A percentile compares a stretch with the other conserved stretches of the same genome.
These are phyloP conservation scores for Lithodes maja DNA, from an alignment of 2,888 invertebrate genomes.

Conservation along the genomic window DNA sequence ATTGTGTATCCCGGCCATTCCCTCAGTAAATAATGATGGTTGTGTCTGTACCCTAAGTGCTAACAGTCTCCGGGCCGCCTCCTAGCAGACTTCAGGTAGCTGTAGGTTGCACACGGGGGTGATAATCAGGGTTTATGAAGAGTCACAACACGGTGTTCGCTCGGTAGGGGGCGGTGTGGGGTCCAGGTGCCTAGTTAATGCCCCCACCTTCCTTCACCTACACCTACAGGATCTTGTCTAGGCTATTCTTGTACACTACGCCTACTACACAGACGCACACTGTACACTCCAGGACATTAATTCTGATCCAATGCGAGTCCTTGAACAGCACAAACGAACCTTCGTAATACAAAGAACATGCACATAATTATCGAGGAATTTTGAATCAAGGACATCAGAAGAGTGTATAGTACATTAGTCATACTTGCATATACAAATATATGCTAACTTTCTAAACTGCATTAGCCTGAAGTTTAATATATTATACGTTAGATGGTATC, in stretches of 20 bases:
- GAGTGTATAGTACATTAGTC: too few relatives aligned
- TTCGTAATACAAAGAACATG: too few relatives aligned
- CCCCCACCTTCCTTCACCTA: neutral
- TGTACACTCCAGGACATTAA: neutral
- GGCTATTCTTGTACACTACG: neutral
- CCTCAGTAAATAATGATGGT: neutral
- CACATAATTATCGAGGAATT: too few relatives aligned
- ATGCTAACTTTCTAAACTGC: too few relatives aligned
- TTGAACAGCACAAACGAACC: too few relatives aligned
- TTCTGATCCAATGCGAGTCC: too few relatives aligned
- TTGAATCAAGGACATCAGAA: too few relatives aligned
- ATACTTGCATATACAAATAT: too few relatives aligned
- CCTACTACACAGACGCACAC: neutral
- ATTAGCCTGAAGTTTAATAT: too few relatives aligned
- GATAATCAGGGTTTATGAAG: neutral
- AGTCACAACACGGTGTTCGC: neutral
- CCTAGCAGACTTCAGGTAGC: neutral
- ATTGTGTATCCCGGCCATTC: neutral
- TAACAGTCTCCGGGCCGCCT: neutral
- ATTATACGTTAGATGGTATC: too few relatives aligned
- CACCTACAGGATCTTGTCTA: too few relatives aligned
- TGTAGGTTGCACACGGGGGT: neutral
- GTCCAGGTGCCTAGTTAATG: neutral
- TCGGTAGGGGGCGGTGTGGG: neutral
- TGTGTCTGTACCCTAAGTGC: neutral